Evolutionary conservation across 1,140 invertebrate genomes (phyloP).

Genomic region (Sycophaga agraensis): DNA sequence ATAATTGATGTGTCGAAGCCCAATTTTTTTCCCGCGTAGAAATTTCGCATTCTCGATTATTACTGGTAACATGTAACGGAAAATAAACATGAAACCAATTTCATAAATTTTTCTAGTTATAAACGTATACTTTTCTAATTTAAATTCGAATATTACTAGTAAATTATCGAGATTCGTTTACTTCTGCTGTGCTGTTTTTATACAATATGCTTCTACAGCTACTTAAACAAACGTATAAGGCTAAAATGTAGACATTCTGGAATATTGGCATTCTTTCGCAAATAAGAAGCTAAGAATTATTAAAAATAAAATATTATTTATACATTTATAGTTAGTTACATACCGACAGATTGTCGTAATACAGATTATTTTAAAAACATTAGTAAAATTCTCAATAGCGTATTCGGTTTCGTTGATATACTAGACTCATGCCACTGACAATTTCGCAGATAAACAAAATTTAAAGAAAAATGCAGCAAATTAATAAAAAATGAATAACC

Average conservation of each 20-base stretch:
- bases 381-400: neutral
- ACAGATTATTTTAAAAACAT: neutral
- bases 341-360: neutral
- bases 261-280: neutral
- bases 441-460: neutral
- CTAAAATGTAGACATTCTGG: neutral
- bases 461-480: conserved; percentile 3
- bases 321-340: neutral
- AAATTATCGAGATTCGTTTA: conserved; percentile 1
- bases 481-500: neutral
- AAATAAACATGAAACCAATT: no score
- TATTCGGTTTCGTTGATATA: neutral
- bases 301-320: no score
- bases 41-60: conserved; percentile 11
- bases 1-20: no score
- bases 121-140: neutral
- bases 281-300: conserved; percentile 7
- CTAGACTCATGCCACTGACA: conserved; percentile 4
- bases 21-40: no score
- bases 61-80: conserved; percentile 6
- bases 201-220: neutral
- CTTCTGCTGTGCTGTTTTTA: neutral
- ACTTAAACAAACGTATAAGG: neutral
- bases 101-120: no score
- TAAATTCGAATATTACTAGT: conserved; percentile 9